Evolutionary conservation across 2,113 vertebrate species (phyloP), one percentile per base, ranked within the genome.

Genomic region (Hepsetus odoe): DNA sequence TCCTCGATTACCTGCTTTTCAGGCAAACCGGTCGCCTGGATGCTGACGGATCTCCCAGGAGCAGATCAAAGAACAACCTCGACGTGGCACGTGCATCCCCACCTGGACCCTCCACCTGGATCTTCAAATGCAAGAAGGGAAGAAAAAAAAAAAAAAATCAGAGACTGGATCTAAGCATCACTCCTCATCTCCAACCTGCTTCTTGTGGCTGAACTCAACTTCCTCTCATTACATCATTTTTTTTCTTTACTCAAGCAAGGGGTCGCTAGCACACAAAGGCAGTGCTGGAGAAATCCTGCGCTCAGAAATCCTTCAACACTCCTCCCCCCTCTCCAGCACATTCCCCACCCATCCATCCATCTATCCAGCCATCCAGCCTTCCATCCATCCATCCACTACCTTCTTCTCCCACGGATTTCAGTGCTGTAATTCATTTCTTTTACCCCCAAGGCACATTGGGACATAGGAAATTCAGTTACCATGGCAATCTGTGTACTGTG

Each of bases 381-480:
- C 35, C 35, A 38, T 38, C 42, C 72, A n/a, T 70, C 64, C 74
- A 71, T 80, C 83, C 80, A 62, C 76, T 73, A 77, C 68, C 76
- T 64, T 80, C 76, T 64, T 80, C 86, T 79, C 82, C 81, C 81
- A 83, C 76, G 79, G 83, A 76, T 73, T 46, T 76, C 56, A 76
- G 71, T 72, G 59, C 56, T 76, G 80, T 74, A 81, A 70, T 79
- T 79, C 71, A 79, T 79, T 70, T 79, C 61, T 81, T 81, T 64
- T n/a, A n/a, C n/a, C 69, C 80, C 64, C 40, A 44, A 81, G 72
- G 82, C 80, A 82, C 87, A 85, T 86, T 84, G 85, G 85, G 86
- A 86, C 86, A 83, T 86, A 67, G 86, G 74, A 83, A 85, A 86
- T 87, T 83, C 74, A 35, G 91, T 93, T 91, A 80, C 91, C 90